Conservation (phyloP, 1,140 invertebrate species). For the Calephelis virginiensis region DNA sequence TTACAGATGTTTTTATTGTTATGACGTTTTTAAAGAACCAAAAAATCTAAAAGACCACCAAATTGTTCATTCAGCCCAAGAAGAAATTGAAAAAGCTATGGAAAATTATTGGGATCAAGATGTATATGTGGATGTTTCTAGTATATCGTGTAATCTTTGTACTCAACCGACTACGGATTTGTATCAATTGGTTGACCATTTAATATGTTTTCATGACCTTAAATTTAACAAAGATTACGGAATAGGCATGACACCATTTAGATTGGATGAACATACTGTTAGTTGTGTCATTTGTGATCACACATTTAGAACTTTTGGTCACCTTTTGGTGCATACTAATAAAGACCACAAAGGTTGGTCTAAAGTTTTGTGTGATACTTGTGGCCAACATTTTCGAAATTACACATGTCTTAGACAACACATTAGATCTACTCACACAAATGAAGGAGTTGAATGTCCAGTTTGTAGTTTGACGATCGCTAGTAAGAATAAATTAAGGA, state of each 20-base stretch:
- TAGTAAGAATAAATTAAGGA: constrained; percentile 20
- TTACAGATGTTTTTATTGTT: constrained; percentile 18
- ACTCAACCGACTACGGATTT: constrained; percentile 30
- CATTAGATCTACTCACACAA: constrained; percentile 77
- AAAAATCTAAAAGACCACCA: constrained; percentile 41
- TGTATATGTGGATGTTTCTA: constrained; percentile 43
- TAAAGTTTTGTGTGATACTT: constrained; percentile 2
- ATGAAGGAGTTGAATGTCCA: constrained; percentile 31
- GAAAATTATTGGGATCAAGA: constrained; percentile 38
- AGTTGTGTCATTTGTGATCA: constrained; percentile 39
- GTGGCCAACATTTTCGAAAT: constrained; percentile 10
- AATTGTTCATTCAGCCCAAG: constrained; percentile 24
- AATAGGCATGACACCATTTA: constrained; percentile 33
- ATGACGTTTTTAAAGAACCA: constrained; percentile 36
- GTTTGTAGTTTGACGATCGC: constrained; percentile 35
- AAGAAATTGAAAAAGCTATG: constrained; percentile 33
- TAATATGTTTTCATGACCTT: constrained; percentile 33
- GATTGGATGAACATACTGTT: constrained; percentile 33
- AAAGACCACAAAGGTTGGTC: constrained; percentile 10
- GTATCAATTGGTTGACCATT: constrained; percentile 38
- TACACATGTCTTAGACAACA: constrained; percentile 9
- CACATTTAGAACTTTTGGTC: constrained; percentile 38
- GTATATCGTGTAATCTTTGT: constrained; percentile 40
- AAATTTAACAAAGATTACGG: constrained; percentile 25
- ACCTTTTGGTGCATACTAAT: constrained; percentile 39